Conservation (phyloP, 2,113 vertebrate species). For the Symphodus melops region DNA sequence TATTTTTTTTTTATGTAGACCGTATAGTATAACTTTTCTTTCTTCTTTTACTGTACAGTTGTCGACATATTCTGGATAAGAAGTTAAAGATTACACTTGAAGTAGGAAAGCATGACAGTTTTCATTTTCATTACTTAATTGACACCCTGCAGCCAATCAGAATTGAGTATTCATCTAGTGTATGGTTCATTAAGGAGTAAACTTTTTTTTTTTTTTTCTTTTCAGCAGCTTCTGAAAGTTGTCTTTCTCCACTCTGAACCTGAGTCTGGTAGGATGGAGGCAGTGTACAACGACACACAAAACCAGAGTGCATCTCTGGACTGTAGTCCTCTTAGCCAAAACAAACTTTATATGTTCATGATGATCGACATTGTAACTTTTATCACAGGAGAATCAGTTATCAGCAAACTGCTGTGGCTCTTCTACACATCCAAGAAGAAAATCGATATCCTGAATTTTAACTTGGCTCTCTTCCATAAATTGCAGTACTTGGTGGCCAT, state of each 20-base stretch:
- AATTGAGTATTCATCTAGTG: background rate
- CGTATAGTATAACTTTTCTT: too few species aligned
- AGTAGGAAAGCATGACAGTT: too few species aligned
- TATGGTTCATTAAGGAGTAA: background rate
- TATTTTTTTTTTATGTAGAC: too few species aligned
- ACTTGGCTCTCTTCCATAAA: slow-evolving; percentile 51
- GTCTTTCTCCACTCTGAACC: background rate
- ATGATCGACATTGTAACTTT: background rate
- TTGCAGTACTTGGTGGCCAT: slow-evolving; percentile 16
- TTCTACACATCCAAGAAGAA: slow-evolving; percentile 29
- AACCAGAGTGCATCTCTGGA: background rate
- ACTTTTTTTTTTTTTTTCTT: background rate
- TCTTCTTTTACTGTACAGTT: too few species aligned
- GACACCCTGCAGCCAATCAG: background rate
- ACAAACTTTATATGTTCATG: too few species aligned
- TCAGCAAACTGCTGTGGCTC: slow-evolving; percentile 35
- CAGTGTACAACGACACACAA: background rate
- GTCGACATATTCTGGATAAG: too few species aligned
- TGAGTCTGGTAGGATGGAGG: background rate
- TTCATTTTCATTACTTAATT: too few species aligned
- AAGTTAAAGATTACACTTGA: too few species aligned
- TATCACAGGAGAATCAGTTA: slow-evolving; percentile 36
- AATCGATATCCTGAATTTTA: slow-evolving; percentile 39
- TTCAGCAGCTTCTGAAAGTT: background rate
- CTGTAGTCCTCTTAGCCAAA: too few species aligned